These are phyloP conservation scores for Leptinotarsa texana DNA, from an alignment of 1,140 invertebrate genomes.

Conservation along the genomic window DNA sequence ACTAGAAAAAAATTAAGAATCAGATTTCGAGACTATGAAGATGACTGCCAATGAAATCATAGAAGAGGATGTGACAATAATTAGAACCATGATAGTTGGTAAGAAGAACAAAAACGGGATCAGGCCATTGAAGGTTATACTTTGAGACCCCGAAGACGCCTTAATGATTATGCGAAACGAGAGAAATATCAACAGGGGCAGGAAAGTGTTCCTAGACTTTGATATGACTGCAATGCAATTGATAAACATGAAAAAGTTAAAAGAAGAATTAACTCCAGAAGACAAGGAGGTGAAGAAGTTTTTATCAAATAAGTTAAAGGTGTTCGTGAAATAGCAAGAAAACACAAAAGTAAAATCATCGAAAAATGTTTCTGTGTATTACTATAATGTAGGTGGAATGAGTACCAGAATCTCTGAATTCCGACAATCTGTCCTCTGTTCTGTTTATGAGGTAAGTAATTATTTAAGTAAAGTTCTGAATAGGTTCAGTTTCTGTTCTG, in stretches of 20 bases:
- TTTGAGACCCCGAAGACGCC: not conserved
- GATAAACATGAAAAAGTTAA: not conserved
- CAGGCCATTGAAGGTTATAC: not conserved
- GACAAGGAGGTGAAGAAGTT: too few species aligned
- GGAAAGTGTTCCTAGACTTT: not conserved
- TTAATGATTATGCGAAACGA: not conserved
- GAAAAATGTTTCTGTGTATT: not conserved
- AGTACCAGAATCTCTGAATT: not conserved
- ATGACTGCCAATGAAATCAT: not conserved
- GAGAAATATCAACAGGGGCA: not conserved
- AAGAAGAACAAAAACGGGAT: not conserved
- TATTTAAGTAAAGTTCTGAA: too few species aligned
- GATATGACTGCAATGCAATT: not conserved
- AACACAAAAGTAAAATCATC: not conserved
- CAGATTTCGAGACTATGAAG: not conserved
- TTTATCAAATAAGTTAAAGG: not conserved
- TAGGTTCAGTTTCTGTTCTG: too few species aligned
- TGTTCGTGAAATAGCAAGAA: not conserved
- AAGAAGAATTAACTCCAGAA: not conserved
- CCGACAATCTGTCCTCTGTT: not conserved
- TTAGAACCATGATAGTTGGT: not conserved
- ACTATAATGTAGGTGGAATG: not conserved
- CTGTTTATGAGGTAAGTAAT: not conserved
- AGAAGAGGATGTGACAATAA: not conserved
- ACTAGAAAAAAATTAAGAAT: not conserved